Base-by-base conservation (phyloP, 2,888 invertebrate genomes). In the Lepetodrilus schrolli region DNA sequence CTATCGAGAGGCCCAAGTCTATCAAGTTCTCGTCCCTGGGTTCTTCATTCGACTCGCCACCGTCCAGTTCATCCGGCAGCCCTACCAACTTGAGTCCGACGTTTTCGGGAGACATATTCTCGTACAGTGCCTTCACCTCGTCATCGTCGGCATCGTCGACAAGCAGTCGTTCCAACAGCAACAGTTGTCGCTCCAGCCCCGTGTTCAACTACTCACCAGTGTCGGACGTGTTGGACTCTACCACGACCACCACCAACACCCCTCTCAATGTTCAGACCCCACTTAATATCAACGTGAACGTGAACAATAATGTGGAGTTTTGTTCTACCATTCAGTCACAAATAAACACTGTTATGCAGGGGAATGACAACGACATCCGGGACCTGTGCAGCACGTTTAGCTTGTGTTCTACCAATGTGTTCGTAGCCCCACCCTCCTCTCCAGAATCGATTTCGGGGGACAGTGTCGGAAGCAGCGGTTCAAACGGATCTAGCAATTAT, bases 31-130 rank as follows among this genome's bases (percentile, higher is more conserved):
- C 86, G 65, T 85, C 86, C n/a, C 78, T 81, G 77, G 92, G 92
- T 51, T 92, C 92, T 66, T 90, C 91, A 1, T 92, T 91, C 0
- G 93, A 93, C 74, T 93, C 93, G 48, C 92, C 93, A 0, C 92
- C 93, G 1, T 93, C 93, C 79, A 93, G 93, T 85, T 91, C 93
- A 65, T 93, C 93, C 82, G 93, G 93, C 83, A 93, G 93, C 58
- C 93, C 93, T 13, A 93, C 93, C 69, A 93, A 93, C 75, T 92
- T 93, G 48, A 92, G 93, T 92, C 93, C 93, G 43, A 93, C 92
- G 78, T 90, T 83, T 70, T 81, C 82, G 72, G 81, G 80, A 1
- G 84, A 85, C n/a, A 74, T 72, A 13, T 58, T 74, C 48, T 37
- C 47, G 36, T 47, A 36, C 38, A 47, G 21, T 43, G 65, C 65